Evolutionary conservation across 2,797 vertebrate species (phyloP).

Genomic region (Pseudotriccus pelzelni): DNA sequence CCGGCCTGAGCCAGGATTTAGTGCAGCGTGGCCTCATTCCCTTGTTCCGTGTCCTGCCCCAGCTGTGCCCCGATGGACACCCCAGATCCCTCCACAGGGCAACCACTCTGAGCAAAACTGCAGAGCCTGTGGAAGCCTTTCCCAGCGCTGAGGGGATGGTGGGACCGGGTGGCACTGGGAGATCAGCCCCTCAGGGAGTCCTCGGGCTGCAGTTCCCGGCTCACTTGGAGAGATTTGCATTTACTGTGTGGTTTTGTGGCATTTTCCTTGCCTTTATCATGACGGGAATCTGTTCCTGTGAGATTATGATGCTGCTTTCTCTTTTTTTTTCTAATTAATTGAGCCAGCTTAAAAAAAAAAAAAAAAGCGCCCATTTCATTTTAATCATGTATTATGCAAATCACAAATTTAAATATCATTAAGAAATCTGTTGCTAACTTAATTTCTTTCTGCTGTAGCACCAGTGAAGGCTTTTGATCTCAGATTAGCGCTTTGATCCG

Average conservation of each 20-base stretch:
- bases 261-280: neutral
- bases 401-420: conserved; percentile 68
- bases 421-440: conserved; percentile 62
- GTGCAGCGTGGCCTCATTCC: neutral
- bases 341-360: neutral
- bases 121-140: neutral
- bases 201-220: rapidly evolving
- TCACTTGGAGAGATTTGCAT: neutral
- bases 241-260: neutral
- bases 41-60: rapidly evolving
- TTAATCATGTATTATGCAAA: conserved; percentile 63
- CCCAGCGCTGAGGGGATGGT: rapidly evolving
- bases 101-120: rapidly evolving
- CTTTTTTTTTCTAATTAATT: conserved; percentile 18
- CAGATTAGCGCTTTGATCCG: conserved; percentile 65
- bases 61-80: neutral
- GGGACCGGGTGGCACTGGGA: neutral
- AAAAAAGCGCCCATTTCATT: conserved; percentile 19
- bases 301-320: neutral
- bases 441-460: conserved; percentile 53
- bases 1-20: neutral
- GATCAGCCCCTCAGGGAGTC: rapidly evolving
- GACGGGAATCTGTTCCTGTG: neutral
- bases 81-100: neutral
- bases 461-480: conserved; percentile 67